phyloP scores from a whole-genome alignment of 2,888 invertebrate genomes.

The Tryphoninae sp. region DNA sequence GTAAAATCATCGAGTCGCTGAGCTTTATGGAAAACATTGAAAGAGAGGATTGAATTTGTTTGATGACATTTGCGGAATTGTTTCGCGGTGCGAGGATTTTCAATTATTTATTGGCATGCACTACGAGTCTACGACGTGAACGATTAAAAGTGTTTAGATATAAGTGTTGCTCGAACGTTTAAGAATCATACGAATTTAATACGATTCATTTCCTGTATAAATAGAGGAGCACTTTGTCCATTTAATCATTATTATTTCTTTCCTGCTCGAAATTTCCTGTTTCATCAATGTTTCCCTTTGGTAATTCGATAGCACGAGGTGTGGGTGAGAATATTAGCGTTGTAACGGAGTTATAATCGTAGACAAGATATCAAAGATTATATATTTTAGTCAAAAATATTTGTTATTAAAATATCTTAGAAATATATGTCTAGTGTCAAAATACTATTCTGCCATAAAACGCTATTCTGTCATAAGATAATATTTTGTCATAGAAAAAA shows the following conservation, averaged over 20 bases:
- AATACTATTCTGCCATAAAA: no score
- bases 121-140: no score
- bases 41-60: no score
- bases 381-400: not conserved
- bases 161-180: not conserved
- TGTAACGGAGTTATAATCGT: not conserved
- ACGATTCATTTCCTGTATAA: conserved; percentile 28
- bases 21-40: no score
- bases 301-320: not conserved
- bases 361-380: not conserved
- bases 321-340: not conserved
- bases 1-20: no score
- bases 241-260: conserved; percentile 1
- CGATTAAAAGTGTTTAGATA: no score
- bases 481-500: no score
- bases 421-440: no score
- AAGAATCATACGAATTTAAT: conserved; percentile 7
- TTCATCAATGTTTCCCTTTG: not conserved
- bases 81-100: no score
- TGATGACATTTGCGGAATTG: no score
- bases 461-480: no score
- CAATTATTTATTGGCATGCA: no score
- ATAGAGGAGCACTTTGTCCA: conserved; percentile 38
- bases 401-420: not conserved
- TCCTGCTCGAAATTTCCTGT: not conserved